Percentiles rank a stretch among this genome's conserved stretches.
phyloP scores from a whole-genome alignment of 2,888 invertebrate genomes.

The Monopis laevigella region DNA sequence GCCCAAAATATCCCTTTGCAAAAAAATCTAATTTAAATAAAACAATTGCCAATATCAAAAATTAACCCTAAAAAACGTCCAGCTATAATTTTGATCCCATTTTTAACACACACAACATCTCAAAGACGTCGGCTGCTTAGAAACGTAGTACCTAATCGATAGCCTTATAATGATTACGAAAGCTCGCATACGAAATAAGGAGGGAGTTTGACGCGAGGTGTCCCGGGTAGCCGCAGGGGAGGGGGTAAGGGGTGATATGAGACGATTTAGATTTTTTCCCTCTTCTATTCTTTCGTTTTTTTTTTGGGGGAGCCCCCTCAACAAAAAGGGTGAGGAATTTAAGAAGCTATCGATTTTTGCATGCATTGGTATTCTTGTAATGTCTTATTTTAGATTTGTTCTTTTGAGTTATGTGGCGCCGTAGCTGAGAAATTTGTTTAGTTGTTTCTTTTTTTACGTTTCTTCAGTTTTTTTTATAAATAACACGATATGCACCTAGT shows the following conservation, averaged over 20 bases:
- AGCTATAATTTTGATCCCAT: too few species aligned
- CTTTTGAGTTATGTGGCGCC: too few species aligned
- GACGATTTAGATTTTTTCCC: slow-evolving; percentile 69
- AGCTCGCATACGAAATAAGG: slow-evolving; percentile 70
- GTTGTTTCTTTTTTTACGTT: neutral
- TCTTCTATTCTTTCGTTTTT: slow-evolving; percentile 65
- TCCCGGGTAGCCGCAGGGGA: slow-evolving; percentile 44
- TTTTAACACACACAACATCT: too few species aligned
- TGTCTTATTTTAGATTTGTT: slow-evolving; percentile 66
- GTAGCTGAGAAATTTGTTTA: slow-evolving; percentile 59
- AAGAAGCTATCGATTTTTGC: slow-evolving; percentile 67
- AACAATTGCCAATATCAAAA: too few species aligned
- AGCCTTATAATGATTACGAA: slow-evolving; percentile 68
- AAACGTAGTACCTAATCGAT: slow-evolving; percentile 64
- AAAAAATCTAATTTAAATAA: too few species aligned
- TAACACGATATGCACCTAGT: too few species aligned
- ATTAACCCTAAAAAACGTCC: too few species aligned
- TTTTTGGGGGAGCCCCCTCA: slow-evolving; percentile 65
- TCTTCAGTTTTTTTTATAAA: too few species aligned
- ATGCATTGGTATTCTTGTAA: slow-evolving; percentile 67
- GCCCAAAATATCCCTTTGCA: too few species aligned
- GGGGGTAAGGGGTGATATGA: slow-evolving; percentile 53
- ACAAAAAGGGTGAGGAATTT: slow-evolving; percentile 65
- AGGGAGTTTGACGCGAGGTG: slow-evolving; percentile 60
- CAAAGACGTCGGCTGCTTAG: slow-evolving; percentile 62